Evolutionary conservation across 2,888 invertebrate genomes (phyloP).

Genomic region (Xylota sylvarum): DNA sequence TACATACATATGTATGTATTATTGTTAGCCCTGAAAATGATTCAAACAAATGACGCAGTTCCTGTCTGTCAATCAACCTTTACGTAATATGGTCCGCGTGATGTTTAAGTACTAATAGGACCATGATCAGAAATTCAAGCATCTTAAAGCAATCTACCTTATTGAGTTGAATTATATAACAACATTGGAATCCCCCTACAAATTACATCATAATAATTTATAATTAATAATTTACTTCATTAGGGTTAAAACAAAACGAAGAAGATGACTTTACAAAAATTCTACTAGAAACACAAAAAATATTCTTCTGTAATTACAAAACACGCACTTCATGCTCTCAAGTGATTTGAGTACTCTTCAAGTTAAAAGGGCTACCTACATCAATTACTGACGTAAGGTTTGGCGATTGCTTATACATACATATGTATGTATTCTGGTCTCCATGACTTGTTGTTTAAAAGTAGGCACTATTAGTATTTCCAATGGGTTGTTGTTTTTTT

Average conservation of each 20-base stretch:
- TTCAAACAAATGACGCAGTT: no score
- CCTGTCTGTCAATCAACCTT: no score
- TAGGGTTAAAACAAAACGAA: conserved; percentile 11
- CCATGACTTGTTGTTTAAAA: background rate
- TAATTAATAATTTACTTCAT: background rate
- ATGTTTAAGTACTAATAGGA: no score
- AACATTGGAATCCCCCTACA: background rate
- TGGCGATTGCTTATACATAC: background rate
- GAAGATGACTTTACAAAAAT: conserved; percentile 6
- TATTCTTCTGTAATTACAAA: background rate
- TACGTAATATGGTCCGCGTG: no score
- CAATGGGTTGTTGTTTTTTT: background rate
- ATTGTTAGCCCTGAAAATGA: no score
- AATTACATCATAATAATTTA: background rate
- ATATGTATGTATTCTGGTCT: no score
- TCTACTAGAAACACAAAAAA: background rate
- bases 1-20: no score
- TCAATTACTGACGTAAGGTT: background rate
- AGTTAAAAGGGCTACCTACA: background rate
- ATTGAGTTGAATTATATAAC: background rate
- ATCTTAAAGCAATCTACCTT: no score
- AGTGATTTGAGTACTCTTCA: conserved; percentile 2
- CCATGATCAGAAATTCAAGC: no score
- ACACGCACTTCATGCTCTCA: background rate
- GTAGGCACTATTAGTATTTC: background rate